phyloP scores from a whole-genome alignment of 2,797 vertebrate species.

The Xerus rutilus region DNA sequence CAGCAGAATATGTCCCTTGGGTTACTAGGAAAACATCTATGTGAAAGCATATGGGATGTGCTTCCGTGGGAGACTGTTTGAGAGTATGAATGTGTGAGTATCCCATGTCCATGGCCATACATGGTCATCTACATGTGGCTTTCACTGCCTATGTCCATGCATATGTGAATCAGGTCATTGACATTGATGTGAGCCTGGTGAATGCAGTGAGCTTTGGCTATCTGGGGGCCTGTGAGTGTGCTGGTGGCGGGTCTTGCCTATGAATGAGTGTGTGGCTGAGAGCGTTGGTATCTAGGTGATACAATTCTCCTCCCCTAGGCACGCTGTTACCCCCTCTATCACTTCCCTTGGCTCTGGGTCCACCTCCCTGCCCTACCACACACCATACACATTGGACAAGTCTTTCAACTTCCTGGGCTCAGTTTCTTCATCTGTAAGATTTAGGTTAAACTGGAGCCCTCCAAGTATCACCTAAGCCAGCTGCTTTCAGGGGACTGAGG shows the following conservation, averaged over 20 bases:
- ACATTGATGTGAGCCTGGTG: not conserved
- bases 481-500: not conserved
- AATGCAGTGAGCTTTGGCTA: not conserved
- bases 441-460: not conserved
- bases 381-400: not conserved
- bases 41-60: not conserved
- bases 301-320: not conserved
- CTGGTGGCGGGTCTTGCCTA: not conserved
- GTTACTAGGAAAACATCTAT: constrained; percentile 34
- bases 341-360: not conserved
- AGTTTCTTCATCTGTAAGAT: not conserved
- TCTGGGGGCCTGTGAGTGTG: not conserved
- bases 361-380: not conserved
- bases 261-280: not conserved
- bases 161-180: not conserved
- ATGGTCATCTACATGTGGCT: no score
- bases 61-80: constrained; percentile 1
- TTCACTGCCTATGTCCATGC: not conserved
- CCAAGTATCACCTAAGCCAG: not conserved
- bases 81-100: not conserved
- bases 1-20: not conserved
- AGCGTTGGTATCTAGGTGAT: not conserved
- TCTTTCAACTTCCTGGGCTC: not conserved
- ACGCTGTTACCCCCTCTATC: not conserved
- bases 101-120: not conserved